Base-by-base conservation (phyloP, 2,888 invertebrate genomes). In the Aphelenchoides bicaudatus region DNA sequence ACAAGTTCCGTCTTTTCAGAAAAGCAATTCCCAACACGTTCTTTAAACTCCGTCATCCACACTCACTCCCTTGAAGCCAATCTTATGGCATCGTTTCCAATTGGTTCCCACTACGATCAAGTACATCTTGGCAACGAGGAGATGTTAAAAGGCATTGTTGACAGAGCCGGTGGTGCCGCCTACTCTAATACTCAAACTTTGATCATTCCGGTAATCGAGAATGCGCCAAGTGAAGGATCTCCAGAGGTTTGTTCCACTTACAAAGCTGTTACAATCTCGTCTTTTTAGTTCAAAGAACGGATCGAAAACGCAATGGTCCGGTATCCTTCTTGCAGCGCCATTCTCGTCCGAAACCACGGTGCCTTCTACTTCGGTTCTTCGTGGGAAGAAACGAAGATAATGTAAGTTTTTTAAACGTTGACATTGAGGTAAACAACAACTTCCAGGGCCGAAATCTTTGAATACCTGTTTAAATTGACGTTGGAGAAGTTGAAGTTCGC, bases 341-440 rank as follows among this genome's bases (percentile, higher is more conserved):
- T 54, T 4, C 19, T 54, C 8, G 55, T 54, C n/a, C 21, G 55
- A 16, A 54, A 54, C 28, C 55, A 54, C 30, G 55, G 55, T 2
- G 53, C 57, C 2, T 54, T 54, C 28, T 54, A 54, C 56, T 54
- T 54, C 30, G 55, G 55, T n/a, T 10, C 16, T 13, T 25, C 55
- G 27, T 54, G 55, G 55, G n/a, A 54, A 21, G 57, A 58, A 2
- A 54, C 55, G 29, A 54, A 54, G 25, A 54, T 54, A 16, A 54
- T 54, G 55, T 43, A 25, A 6, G 43, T 43, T 34, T 34, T n/a
- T 34, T 13, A 34, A 16, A 13, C 13, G 34, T 16, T 34, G 34
- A 16, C 13, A 34, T 13, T 34, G 13, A 13, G 34, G 16, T 16
- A 13, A 13, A 13, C 13, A 16, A 34, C 34, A 16, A 25, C 10